Conservation (phyloP, 1,140 invertebrate genomes). For the Mesaphorura yosii region DNA sequence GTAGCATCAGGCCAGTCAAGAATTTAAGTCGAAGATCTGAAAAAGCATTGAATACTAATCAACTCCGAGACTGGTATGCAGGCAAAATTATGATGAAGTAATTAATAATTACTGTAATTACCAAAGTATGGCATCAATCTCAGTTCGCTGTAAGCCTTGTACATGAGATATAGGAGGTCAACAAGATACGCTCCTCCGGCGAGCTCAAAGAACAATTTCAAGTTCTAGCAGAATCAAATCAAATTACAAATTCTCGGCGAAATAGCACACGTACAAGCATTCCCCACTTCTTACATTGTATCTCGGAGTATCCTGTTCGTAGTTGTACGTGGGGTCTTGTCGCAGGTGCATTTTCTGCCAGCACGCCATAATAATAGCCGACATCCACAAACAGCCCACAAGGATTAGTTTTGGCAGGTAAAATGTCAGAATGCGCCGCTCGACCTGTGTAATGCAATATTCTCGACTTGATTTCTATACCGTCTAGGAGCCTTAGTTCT, state of each 20-base stretch:
- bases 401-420: conserved; percentile 83
- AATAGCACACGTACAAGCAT: not conserved
- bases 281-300: conserved; percentile 59
- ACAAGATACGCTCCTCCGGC: conserved; percentile 70
- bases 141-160: conserved; percentile 85
- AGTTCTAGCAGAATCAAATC: conserved; percentile 68
- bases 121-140: conserved; percentile 94
- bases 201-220: conserved; percentile 79
- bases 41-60: conserved; percentile 32
- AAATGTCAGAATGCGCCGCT: conserved; percentile 69
- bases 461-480: not conserved
- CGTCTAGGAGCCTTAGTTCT: too few species aligned
- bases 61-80: not conserved
- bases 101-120: conserved; percentile 40
- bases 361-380: conserved; percentile 67
- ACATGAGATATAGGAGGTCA: conserved; percentile 69
- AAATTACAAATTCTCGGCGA: conserved; percentile 46
- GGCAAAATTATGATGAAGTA: not conserved
- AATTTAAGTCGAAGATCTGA: conserved; percentile 84
- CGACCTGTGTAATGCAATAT: conserved; percentile 53
- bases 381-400: conserved; percentile 75
- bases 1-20: conserved; percentile 69
- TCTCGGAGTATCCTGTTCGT: conserved; percentile 71
- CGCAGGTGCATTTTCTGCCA: conserved; percentile 83
- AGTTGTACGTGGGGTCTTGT: conserved; percentile 85